These are phyloP conservation scores for Trichechus manatus DNA, from an alignment of 2,113 vertebrate genomes.

Conservation along the genomic window DNA sequence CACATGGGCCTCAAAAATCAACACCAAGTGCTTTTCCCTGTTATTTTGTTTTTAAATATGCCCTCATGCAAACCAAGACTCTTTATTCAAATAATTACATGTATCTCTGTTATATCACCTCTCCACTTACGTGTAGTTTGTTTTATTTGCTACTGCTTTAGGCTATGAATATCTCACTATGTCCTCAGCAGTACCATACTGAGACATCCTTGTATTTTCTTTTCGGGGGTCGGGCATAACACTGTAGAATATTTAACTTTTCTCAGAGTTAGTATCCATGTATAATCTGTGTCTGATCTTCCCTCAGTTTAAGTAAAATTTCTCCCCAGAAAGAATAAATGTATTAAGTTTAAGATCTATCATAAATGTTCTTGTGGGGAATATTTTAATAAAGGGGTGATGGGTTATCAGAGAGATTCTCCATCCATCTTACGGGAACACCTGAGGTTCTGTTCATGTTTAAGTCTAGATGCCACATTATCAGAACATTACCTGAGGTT, in stretches of 20 bases:
- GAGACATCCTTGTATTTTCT: not conserved
- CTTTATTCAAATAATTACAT: slow-evolving; percentile 39
- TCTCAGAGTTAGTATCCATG: not conserved
- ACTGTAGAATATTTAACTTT: slow-evolving; percentile 44
- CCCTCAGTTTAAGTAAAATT: not conserved
- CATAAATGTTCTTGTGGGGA: slow-evolving; percentile 4
- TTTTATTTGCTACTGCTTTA: not conserved
- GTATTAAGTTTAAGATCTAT: slow-evolving; percentile 35
- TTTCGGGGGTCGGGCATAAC: not conserved
- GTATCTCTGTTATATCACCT: not conserved
- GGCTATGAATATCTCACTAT: slow-evolving; percentile 15
- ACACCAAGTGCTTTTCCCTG: not conserved
- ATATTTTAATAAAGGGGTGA: slow-evolving; percentile 43
- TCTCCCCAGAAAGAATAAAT: slow-evolving; percentile 12
- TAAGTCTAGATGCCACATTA: not conserved
- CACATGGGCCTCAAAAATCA: not conserved
- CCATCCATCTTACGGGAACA: slow-evolving; percentile 30
- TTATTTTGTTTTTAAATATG: not conserved
- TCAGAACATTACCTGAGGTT: slow-evolving; percentile 84
- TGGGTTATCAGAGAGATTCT: not conserved
- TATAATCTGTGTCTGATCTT: slow-evolving; percentile 1
- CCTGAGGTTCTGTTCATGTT: not conserved
- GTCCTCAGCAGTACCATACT: not conserved
- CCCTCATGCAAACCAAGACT: not conserved
- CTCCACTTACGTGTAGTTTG: not conserved